Percentiles rank a stretch among this genome's conserved stretches.
Evolutionary conservation across 2,113 vertebrate genomes (phyloP).

Genomic region (Ictalurus punctatus): DNA sequence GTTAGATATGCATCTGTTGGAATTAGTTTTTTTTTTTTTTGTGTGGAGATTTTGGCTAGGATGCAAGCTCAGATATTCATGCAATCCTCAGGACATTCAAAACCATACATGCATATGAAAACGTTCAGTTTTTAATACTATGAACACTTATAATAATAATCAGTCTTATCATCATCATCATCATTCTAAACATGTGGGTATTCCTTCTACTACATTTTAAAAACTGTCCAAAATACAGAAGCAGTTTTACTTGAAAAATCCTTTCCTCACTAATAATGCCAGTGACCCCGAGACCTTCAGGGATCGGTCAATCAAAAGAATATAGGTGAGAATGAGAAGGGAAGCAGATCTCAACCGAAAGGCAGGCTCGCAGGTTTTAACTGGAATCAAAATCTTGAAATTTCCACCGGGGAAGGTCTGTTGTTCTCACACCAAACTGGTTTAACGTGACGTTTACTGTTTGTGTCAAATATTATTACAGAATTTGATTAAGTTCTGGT

Average conservation of each 20-base stretch:
- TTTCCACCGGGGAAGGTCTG: background rate
- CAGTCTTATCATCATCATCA: background rate
- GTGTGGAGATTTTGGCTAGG: background rate
- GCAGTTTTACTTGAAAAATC: background rate
- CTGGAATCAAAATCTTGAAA: background rate
- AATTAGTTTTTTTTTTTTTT: background rate
- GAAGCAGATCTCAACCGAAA: background rate
- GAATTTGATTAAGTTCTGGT: conserved; percentile 1
- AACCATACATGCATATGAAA: background rate
- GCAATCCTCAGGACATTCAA: background rate
- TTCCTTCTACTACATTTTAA: background rate
- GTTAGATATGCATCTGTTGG: background rate
- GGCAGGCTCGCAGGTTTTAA: background rate
- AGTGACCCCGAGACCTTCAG: background rate
- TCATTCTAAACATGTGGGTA: background rate
- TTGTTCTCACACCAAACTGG: conserved; percentile 1
- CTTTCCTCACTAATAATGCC: background rate
- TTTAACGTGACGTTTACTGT: background rate
- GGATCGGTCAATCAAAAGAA: background rate
- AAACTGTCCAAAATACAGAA: background rate
- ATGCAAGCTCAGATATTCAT: background rate
- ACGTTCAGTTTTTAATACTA: background rate
- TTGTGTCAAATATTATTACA: conserved; percentile 12
- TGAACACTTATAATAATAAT: background rate
- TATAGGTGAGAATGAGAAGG: background rate